A percentile compares a stretch with the other conserved stretches of the same genome.
phyloP scores from a whole-genome alignment of 1,140 invertebrate species.

The Zaprionus nigranus region DNA sequence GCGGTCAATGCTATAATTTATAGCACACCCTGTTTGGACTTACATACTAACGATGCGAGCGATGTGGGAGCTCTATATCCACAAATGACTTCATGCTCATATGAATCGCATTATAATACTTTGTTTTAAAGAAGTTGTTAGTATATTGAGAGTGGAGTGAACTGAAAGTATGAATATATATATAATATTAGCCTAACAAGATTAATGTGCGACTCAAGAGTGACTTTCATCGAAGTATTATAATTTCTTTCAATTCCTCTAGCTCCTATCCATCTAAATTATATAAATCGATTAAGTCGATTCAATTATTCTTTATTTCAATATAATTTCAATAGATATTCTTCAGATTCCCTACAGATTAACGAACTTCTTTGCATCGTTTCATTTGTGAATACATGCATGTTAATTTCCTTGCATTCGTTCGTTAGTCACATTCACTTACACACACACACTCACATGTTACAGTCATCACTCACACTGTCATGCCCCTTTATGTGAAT shows the following conservation, averaged over 20 bases:
- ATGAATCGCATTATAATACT: background rate
- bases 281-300: no score
- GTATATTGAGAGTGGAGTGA: background rate
- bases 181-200: no score
- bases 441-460: background rate
- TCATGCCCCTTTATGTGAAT: slow-evolving; percentile 29
- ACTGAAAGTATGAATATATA: background rate
- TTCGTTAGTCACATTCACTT: background rate
- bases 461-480: slow-evolving; percentile 17
- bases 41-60: background rate
- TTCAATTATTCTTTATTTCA: no score
- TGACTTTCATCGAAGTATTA: no score
- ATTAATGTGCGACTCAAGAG: no score
- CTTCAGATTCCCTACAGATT: background rate
- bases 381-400: slow-evolving; percentile 15
- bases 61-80: slow-evolving; percentile 4
- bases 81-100: slow-evolving; percentile 6
- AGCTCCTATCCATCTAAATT: no score
- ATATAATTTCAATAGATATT: no score
- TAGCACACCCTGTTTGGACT: slow-evolving; percentile 10
- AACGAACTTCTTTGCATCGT: slow-evolving; percentile 18
- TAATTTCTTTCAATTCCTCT: no score
- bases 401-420: slow-evolving; percentile 6
- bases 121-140: background rate
- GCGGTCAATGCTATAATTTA: slow-evolving; percentile 45